Base-by-base conservation (phyloP, 2,888 invertebrate genomes). In the Parapristionchus giblindavisi region DNA sequence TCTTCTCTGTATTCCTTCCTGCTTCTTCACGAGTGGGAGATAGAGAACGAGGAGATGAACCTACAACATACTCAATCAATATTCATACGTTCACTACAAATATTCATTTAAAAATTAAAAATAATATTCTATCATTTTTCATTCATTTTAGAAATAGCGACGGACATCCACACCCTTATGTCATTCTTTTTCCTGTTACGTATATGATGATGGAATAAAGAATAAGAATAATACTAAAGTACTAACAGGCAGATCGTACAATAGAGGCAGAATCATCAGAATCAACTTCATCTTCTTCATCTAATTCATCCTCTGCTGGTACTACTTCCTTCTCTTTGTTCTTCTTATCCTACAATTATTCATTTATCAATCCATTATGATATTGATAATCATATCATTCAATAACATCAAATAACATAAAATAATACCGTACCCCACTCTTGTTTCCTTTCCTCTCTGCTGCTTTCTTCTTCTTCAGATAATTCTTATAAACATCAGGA, bases 401-500 rank as follows among this genome's bases (percentile, higher is more conserved):
- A n/a, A n/a, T n/a, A n/a, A n/a, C n/a, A n/a, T n/a, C n/a, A n/a
- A n/a, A n/a, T n/a, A n/a, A n/a, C n/a, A n/a, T n/a, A n/a, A n/a
- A n/a, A n/a, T n/a, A n/a, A n/a, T n/a, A n/a, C n/a, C 72, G 29
- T 27, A 72, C 72, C 38, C 54, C 75, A 60, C 29, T 60, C 56
- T 78, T 81, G 51, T 77, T 73, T 38, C 76, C 78, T n/a, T 77
- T 76, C 56, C 79, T 79, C 56, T 80, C 79, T 43, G 75, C 76
- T 75, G 85, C 84, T 40, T 81, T 80, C 73, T 80, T 79, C 72
- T 83, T 83, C 78, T 85, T 85, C 76, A 85, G 38, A 75, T 86
- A 87, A 56, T 80, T 80, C 76, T 85, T 85, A 75, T 85, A 85
- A 14, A 84, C 82, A 56, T 87, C 86, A 48, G 81, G 78, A 3